Percentiles rank a stretch among this genome's conserved stretches.
Evolutionary conservation across 2,797 vertebrate species (phyloP).

Genomic region (Sebastes hubbsi): DNA sequence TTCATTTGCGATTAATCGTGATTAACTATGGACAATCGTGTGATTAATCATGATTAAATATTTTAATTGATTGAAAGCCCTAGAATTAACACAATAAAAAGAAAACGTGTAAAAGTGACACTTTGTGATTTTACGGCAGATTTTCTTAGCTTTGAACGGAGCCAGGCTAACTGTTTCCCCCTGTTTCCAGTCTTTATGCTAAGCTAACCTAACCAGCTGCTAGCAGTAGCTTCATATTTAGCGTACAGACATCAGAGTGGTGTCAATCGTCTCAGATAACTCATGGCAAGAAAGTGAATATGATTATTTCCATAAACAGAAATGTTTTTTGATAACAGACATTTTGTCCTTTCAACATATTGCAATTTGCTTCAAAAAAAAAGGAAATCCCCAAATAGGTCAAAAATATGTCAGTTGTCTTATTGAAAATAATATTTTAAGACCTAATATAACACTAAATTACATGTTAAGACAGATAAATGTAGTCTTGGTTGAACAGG

Average conservation of each 20-base stretch:
- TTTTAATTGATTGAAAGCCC: no score
- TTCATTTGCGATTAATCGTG: no score
- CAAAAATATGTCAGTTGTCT: not conserved
- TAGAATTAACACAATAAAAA: not conserved
- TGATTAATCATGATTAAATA: no score
- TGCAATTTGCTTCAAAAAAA: not conserved
- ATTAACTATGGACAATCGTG: no score
- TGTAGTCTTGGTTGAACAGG: not conserved
- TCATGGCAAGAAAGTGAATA: not conserved
- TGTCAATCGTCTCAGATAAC: not conserved
- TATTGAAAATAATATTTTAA: not conserved
- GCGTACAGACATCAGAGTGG: not conserved
- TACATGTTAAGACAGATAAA: not conserved
- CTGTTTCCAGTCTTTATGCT: not conserved
- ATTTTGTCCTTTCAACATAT: not conserved
- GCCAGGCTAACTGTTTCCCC: not conserved
- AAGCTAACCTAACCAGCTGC: not conserved
- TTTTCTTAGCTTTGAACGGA: not conserved
- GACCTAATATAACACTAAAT: not conserved
- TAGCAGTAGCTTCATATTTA: not conserved
- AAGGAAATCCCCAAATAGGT: not conserved
- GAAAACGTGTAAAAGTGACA: not conserved
- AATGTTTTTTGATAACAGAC: not conserved
- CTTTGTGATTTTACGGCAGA: not conserved
- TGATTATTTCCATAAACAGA: not conserved